Percentiles rank a stretch among this genome's conserved stretches.
These are phyloP conservation scores for Ciconia maguari DNA, from an alignment of 2,113 vertebrate genomes.

Conservation along the genomic window DNA sequence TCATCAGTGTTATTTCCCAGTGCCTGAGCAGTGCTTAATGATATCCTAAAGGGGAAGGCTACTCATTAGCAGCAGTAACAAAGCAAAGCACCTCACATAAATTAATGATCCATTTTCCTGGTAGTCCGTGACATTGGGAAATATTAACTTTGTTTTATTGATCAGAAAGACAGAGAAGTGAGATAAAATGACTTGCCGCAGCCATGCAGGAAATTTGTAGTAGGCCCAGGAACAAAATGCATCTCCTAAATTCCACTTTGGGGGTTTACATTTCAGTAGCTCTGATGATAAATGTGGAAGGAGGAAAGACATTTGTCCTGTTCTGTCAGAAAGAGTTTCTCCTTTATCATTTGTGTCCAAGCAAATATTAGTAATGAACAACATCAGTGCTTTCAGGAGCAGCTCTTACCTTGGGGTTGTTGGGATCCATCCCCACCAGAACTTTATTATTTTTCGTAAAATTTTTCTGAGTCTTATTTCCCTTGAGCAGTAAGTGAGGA, in stretches of 20 bases:
- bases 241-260: not conserved
- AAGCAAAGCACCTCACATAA: not conserved
- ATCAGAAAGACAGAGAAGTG: not conserved
- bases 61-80: slow-evolving; percentile 27
- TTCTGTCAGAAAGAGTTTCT: not conserved
- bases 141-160: slow-evolving; percentile 51
- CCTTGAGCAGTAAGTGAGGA: not conserved
- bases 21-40: not conserved
- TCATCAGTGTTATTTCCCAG: not conserved
- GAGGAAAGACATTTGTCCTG: not conserved
- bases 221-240: not conserved
- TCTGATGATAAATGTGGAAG: not conserved
- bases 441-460: not conserved
- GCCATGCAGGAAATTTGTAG: not conserved
- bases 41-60: slow-evolving; percentile 19
- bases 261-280: not conserved
- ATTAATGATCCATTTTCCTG: not conserved
- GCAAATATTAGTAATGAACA: not conserved
- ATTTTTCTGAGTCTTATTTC: not conserved
- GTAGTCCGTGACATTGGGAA: not conserved
- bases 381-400: not conserved
- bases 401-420: not conserved
- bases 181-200: not conserved
- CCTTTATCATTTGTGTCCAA: not conserved
- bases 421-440: not conserved